A percentile compares a stretch with the other conserved stretches of the same genome.
Conservation (phyloP, 2,888 invertebrate genomes). For the Athetis lepigone region DNA sequence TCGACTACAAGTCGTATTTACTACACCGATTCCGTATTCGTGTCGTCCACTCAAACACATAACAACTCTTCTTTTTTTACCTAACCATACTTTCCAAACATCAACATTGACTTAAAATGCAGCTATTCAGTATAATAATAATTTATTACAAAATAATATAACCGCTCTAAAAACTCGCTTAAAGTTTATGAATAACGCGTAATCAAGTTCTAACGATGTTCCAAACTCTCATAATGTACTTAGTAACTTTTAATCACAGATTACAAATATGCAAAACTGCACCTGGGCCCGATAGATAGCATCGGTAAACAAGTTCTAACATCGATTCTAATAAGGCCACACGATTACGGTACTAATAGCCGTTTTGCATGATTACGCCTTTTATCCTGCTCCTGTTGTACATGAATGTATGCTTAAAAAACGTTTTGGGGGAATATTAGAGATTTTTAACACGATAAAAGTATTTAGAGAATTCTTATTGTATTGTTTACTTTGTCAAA, state of each 20-base stretch:
- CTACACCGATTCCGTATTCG: no score
- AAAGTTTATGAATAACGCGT: not conserved
- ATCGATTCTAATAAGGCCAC: conserved; percentile 55
- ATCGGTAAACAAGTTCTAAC: conserved; percentile 72
- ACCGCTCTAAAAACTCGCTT: not conserved
- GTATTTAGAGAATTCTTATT: conserved; percentile 33
- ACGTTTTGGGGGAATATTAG: conserved; percentile 55
- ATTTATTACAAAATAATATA: no score
- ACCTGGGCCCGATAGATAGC: conserved; percentile 69
- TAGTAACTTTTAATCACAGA: conserved; percentile 13
- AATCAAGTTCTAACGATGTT: not conserved
- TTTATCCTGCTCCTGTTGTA: conserved; percentile 27
- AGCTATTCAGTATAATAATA: no score
- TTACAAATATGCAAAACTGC: conserved; percentile 71
- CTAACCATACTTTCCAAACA: no score
- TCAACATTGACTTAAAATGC: no score
- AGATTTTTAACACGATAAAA: conserved; percentile 55
- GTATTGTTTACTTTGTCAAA: conserved; percentile 27
- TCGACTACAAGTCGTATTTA: no score
- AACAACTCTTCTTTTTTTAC: no score
- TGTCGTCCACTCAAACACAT: no score
- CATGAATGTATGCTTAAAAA: conserved; percentile 48
- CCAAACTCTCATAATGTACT: conserved; percentile 9
- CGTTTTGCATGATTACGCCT: conserved; percentile 55
- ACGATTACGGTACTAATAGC: conserved; percentile 57